Percentiles rank a stretch among this genome's conserved stretches.
Conservation (phyloP, 2,797 vertebrate genomes). For the Onychomys arenicola region DNA sequence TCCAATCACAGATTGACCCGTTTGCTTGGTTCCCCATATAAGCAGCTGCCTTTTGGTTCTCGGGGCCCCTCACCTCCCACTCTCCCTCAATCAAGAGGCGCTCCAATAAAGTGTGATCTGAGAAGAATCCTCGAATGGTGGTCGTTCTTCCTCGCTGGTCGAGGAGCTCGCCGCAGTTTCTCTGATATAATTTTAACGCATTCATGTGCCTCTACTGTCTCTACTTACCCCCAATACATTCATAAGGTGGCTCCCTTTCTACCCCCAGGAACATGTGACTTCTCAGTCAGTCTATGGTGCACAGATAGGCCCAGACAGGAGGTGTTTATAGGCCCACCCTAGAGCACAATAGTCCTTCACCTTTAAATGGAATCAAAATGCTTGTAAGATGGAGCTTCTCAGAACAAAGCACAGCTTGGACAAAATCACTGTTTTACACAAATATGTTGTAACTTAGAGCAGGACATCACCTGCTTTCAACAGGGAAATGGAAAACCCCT, state of each 20-base stretch:
- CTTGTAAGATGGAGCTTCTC: not conserved
- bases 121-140: too few relatives aligned
- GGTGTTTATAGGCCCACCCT: not conserved
- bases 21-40: too few relatives aligned
- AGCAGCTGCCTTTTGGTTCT: too few relatives aligned
- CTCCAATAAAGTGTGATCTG: too few relatives aligned
- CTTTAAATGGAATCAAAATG: not conserved
- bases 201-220: not conserved
- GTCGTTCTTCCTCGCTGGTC: too few relatives aligned
- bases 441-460: not conserved
- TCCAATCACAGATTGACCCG: too few relatives aligned
- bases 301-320: not conserved
- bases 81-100: too few relatives aligned
- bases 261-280: not conserved
- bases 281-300: too few relatives aligned
- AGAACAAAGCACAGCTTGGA: not conserved
- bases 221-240: not conserved
- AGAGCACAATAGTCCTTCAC: too few relatives aligned
- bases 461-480: not conserved
- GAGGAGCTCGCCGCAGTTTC: too few relatives aligned
- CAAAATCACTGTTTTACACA: not conserved
- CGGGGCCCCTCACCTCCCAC: too few relatives aligned
- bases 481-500: not conserved
- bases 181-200: not conserved
- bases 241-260: not conserved